Evolutionary conservation across 2,113 vertebrate species (phyloP), one percentile per base, ranked within the genome.

Genomic region (Hylia prasina): DNA sequence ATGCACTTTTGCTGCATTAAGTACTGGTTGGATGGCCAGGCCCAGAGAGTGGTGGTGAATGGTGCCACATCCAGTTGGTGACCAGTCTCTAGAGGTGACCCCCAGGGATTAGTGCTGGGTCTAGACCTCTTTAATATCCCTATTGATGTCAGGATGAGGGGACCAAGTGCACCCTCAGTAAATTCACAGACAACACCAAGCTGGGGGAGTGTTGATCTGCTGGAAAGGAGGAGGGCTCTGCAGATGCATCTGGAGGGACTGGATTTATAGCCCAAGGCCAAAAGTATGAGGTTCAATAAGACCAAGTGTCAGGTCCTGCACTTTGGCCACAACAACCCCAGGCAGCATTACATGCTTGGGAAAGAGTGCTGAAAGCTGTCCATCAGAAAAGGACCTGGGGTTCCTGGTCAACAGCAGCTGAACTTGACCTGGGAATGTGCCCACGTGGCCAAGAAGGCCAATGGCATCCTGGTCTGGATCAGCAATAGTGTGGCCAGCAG

Each of bases 391-490:
- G 11, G 21, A 27, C 21, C 21, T 42, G 35, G 31, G 6, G 2
- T 35, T 71, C 8, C 25, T 48, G 21, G 25, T 48, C 25, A 48
- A 37, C 42, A 80, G 42, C 25, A 20, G 31, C 58, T 57, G 25
- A 57, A 37, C 17, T 37, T 28, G 15, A 50, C 10, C 50, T 76
- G 31, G 25, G 21, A 57, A 18, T 44, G 20, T 44, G 37, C 11
- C 33, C 11, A 50, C 0, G 0, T 28, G 31, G 42, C 25, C 66
- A 48, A 31, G 28, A 45, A 53, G 6, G 31, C 11, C 21, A 28
- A 6, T 37, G 58, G 15, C 44, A 72, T 57, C 68, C 37, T 51
- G 22, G 15, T 13, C 17, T 73, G 73, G 7, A 47, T 61, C 56
- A 54, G 24, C 35, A 66, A 7, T 6, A 21, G 15, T n/a, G 28